Evolutionary conservation across 2,797 vertebrate genomes (phyloP).

Genomic region (Glyptemys insculpta): DNA sequence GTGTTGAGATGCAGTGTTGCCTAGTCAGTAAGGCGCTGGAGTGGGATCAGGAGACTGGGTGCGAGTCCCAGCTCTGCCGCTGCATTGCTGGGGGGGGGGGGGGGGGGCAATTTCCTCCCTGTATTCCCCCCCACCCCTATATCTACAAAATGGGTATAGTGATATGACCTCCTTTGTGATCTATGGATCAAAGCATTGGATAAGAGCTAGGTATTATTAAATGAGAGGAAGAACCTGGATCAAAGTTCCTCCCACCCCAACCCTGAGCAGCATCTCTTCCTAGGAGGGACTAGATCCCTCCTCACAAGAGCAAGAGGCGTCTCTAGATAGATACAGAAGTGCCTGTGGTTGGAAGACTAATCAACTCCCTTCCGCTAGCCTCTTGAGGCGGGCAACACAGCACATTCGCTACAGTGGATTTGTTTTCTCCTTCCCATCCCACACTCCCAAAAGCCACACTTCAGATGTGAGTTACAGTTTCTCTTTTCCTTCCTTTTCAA

Average conservation of each 20-base stretch:
- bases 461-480: neutral
- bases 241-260: neutral
- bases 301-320: neutral
- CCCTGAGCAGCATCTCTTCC: neutral
- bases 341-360: neutral
- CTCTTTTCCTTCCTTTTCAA: neutral
- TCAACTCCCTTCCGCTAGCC: neutral
- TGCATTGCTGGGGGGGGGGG: neutral
- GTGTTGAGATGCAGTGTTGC: neutral
- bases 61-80: neutral
- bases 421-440: neutral
- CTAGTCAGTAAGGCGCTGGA: neutral
- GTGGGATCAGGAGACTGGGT: neutral
- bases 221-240: neutral
- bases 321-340: neutral
- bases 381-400: neutral
- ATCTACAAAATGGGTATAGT: neutral
- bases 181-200: neutral
- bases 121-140: neutral
- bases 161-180: neutral
- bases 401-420: neutral
- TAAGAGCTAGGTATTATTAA: neutral
- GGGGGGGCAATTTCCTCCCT: neutral
- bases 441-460: neutral
- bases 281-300: neutral